Conservation (phyloP, 2,113 vertebrate genomes). For the Cygnus atratus region DNA sequence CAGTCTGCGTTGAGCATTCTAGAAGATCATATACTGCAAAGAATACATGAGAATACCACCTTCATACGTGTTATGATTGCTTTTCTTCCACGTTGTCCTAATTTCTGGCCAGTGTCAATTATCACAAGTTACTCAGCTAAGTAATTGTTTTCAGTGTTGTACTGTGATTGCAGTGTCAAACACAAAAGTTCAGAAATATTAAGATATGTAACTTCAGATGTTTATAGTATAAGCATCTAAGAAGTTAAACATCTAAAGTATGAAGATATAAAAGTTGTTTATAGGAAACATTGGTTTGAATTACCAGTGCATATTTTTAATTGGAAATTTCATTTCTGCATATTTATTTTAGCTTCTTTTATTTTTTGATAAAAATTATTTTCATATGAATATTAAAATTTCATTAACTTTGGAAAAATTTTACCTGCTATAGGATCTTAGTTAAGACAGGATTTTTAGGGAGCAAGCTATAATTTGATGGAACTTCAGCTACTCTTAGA, state of each 20-base stretch:
- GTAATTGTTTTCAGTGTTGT: neutral
- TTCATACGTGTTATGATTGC: rapidly evolving
- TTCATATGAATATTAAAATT: neutral
- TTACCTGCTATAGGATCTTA: neutral
- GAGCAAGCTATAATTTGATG: neutral
- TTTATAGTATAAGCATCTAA: no score
- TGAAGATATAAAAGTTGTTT: neutral
- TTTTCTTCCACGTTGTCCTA: neutral
- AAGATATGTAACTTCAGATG: neutral
- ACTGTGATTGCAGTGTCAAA: neutral
- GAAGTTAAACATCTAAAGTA: no score
- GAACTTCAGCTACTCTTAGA: neutral
- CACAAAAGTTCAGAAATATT: neutral
- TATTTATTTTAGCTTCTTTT: neutral
- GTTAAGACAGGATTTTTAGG: neutral
- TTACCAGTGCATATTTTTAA: neutral
- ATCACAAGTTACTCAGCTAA: neutral
- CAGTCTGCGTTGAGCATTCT: neutral
- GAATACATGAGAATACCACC: neutral
- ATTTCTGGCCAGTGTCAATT: neutral
- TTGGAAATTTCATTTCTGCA: neutral
- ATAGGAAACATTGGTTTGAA: neutral
- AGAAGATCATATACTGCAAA: neutral
- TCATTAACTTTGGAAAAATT: neutral
- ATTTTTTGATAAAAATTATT: neutral